These are phyloP conservation scores for Heteropelma amictum DNA, from an alignment of 2,888 invertebrate species.

Conservation along the genomic window DNA sequence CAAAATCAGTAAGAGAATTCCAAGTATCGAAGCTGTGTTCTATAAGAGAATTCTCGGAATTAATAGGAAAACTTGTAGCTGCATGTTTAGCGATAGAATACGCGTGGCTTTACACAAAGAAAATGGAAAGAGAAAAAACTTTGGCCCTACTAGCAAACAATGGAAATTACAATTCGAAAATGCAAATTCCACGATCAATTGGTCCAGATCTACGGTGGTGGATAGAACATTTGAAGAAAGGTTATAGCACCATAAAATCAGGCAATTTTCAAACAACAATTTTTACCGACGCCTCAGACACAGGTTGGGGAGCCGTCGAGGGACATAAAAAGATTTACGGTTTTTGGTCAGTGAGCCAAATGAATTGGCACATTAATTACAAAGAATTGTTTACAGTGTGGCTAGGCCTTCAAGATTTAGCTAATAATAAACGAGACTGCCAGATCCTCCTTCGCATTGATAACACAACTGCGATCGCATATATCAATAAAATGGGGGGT, in stretches of 20 bases:
- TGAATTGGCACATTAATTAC: background rate
- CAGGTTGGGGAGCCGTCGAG: no score
- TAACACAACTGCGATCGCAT: no score
- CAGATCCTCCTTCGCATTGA: no score
- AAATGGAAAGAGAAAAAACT: no score
- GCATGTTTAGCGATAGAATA: slow-evolving; percentile 3
- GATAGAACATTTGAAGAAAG: no score
- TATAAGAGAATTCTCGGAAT: background rate
- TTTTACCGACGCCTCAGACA: no score
- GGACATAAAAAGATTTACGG: background rate
- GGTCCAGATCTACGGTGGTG: no score
- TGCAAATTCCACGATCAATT: background rate
- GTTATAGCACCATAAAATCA: no score
- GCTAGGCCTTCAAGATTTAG: background rate
- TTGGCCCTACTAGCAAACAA: background rate
- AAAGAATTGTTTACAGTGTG: background rate
- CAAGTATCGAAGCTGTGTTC: background rate
- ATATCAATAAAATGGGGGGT: no score
- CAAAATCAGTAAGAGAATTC: slow-evolving; percentile 6
- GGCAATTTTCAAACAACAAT: no score
- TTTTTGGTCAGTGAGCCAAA: background rate
- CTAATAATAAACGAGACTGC: no score
- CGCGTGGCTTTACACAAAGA: background rate
- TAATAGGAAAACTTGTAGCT: slow-evolving; percentile 17
- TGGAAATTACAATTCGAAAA: background rate